Evolutionary conservation across 2,888 invertebrate genomes (phyloP).

Genomic region (Rhopalosiphum nymphaeae): DNA sequence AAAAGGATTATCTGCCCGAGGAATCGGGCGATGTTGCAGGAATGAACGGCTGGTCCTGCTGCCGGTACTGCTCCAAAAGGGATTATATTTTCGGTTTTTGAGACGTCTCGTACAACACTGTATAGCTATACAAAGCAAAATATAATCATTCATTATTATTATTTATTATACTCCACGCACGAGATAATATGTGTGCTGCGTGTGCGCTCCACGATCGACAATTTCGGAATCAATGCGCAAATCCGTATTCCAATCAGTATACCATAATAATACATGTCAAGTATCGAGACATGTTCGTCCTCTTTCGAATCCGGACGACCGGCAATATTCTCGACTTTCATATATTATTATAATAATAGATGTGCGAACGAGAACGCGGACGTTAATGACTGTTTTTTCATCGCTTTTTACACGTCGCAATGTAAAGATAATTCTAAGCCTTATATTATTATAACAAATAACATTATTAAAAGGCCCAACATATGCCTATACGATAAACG

Average conservation of each 20-base stretch:
- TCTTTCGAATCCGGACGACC: too few relatives aligned
- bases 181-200: background rate
- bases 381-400: background rate
- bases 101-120: background rate
- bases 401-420: background rate
- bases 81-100: conserved; percentile 40
- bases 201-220: background rate
- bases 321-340: too few relatives aligned
- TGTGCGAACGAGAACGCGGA: background rate
- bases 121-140: background rate
- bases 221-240: conserved; percentile 7
- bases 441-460: background rate
- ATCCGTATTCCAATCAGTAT: conserved; percentile 46
- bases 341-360: background rate
- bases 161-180: background rate
- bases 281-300: background rate
- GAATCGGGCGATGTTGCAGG: conserved; percentile 14
- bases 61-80: background rate
- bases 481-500: background rate
- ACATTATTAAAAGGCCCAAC: background rate
- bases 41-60: background rate
- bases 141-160: conserved; percentile 39
- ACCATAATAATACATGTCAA: background rate
- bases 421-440: background rate
- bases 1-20: conserved; percentile 51